These are phyloP conservation scores for Tenebrio molitor DNA, from an alignment of 1,140 invertebrate species.

Conservation along the genomic window DNA sequence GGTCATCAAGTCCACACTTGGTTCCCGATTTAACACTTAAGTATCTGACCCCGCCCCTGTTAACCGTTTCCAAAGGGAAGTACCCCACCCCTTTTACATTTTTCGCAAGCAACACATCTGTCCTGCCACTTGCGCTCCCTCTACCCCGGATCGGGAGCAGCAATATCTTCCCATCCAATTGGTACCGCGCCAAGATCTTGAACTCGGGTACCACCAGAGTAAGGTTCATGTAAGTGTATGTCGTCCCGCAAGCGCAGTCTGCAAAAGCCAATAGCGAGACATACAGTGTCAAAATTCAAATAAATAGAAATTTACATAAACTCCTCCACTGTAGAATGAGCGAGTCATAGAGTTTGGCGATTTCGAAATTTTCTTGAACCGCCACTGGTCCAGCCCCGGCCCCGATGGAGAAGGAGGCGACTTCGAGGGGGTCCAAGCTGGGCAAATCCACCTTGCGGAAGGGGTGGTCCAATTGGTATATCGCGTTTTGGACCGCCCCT, in stretches of 20 bases:
- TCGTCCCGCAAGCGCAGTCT: no score
- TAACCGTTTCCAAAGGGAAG: not conserved
- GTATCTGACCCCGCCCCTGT: not conserved
- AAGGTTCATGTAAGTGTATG: no score
- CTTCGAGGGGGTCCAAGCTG: not conserved
- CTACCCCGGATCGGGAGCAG: no score
- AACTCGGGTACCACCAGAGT: no score
- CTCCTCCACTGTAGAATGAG: no score
- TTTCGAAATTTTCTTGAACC: slow-evolving; percentile 20
- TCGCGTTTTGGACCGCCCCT: not conserved
- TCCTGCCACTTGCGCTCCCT: no score
- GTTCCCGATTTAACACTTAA: not conserved
- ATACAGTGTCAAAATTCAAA: no score
- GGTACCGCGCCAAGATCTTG: no score
- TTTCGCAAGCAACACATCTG: no score
- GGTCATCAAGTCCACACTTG: not conserved
- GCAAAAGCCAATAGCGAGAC: no score
- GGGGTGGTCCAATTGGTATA: not conserved
- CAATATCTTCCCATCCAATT: no score
- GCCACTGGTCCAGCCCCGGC: not conserved
- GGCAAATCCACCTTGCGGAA: not conserved
- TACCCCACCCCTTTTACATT: not conserved
- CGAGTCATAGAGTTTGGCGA: not conserved
- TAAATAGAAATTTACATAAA: no score
- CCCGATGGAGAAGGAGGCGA: not conserved